Conservation (phyloP, 2,888 invertebrate species). For the Leistus spinibarbis region DNA sequence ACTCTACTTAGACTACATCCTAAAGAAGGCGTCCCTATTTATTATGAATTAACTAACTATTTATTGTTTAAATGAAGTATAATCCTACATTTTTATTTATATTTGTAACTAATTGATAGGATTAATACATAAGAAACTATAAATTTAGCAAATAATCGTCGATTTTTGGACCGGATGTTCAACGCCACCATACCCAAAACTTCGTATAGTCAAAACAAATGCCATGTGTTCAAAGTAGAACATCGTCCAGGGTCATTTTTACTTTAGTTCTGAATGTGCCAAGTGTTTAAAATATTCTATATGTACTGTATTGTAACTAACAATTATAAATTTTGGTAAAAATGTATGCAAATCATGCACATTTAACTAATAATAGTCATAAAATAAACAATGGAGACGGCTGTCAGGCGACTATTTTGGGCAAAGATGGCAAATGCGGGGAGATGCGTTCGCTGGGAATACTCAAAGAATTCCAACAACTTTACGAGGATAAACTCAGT, state of each 20-base stretch:
- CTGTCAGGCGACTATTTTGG: constrained; percentile 40
- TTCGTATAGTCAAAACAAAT: constrained; percentile 23
- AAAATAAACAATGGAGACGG: constrained; percentile 26
- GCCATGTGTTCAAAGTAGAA: constrained; percentile 35
- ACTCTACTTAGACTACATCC: neutral
- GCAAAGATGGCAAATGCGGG: constrained; percentile 48
- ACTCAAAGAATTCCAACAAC: constrained; percentile 65
- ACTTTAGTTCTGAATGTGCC: constrained; percentile 20
- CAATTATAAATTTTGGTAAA: constrained; percentile 18
- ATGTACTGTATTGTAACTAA: neutral
- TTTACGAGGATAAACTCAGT: constrained; percentile 67
- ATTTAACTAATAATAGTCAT: neutral
- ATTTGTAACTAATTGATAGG: no score
- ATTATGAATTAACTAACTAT: no score
- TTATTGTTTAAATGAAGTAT: no score
- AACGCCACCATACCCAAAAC: constrained; percentile 1
- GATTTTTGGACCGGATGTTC: neutral
- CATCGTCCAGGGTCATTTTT: constrained; percentile 25
- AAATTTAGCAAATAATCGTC: neutral
- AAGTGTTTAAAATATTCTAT: constrained; percentile 7
- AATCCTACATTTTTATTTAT: no score
- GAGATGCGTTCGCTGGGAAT: constrained; percentile 59
- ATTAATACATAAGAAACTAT: neutral
- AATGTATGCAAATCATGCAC: constrained; percentile 20
- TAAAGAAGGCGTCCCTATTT: neutral